phyloP scores from a whole-genome alignment of 2,113 vertebrate species.

The Turdus rufiventris region DNA sequence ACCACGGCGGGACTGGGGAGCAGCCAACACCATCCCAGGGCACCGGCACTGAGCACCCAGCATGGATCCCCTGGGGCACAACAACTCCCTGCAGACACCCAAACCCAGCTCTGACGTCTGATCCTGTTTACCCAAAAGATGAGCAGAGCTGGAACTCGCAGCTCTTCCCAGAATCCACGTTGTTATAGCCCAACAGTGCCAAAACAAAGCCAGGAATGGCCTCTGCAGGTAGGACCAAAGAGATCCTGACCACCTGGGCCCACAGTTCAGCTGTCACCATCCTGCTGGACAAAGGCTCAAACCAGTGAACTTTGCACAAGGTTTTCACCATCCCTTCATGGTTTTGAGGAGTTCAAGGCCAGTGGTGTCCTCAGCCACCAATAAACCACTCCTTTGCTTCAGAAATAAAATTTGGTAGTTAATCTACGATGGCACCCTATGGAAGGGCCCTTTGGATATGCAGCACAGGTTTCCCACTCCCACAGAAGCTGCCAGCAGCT shows the following conservation, averaged over 20 bases:
- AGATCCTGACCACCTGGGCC: too few species aligned
- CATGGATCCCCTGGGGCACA: neutral
- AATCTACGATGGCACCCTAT: neutral
- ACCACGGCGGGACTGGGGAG: neutral
- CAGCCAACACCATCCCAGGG: neutral
- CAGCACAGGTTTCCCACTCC: neutral
- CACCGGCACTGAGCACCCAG: neutral
- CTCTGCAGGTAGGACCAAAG: neutral
- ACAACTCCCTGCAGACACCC: constrained; percentile 3
- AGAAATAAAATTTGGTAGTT: neutral
- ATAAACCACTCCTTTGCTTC: fast-evolving
- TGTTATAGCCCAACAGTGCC: neutral
- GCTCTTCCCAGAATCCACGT: neutral
- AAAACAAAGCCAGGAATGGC: neutral
- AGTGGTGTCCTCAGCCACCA: neutral
- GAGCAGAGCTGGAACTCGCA: neutral
- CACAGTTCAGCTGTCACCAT: neutral
- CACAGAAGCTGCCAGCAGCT: neutral
- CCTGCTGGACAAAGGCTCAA: neutral
- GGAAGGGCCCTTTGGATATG: neutral
- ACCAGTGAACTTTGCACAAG: neutral
- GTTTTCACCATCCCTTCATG: neutral
- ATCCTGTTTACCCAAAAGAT: neutral
- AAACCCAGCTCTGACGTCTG: neutral
- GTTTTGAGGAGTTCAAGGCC: neutral